Conservation (phyloP, 2,113 vertebrate species). For the Bothrops jararaca region DNA sequence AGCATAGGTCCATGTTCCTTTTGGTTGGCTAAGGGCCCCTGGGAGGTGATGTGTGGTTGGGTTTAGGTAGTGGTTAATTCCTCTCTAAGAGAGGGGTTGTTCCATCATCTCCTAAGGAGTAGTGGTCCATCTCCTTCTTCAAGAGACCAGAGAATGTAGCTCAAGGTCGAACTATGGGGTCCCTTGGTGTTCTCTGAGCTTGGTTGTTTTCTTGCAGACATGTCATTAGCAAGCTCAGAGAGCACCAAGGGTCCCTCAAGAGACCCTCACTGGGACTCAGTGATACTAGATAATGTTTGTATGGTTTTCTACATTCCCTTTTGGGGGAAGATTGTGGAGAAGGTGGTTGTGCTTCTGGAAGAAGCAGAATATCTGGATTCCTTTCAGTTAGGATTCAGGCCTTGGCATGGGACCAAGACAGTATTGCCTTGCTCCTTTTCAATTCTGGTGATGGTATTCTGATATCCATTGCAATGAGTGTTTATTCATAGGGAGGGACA, state of each 20-base stretch:
- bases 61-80: not conserved
- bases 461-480: not conserved
- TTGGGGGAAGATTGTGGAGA: not conserved
- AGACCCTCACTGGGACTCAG: not conserved
- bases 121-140: not conserved
- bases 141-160: not conserved
- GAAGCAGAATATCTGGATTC: not conserved
- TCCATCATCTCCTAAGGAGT: not conserved
- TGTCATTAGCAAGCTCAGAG: not conserved
- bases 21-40: not conserved
- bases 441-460: not conserved
- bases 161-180: not conserved
- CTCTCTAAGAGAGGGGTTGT: not conserved
- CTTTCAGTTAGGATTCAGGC: not conserved
- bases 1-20: not conserved
- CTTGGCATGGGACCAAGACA: not conserved
- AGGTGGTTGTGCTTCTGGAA: not conserved
- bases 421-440: not conserved
- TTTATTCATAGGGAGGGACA: not conserved
- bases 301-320: not conserved
- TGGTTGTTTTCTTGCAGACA: not conserved
- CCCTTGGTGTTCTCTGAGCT: not conserved
- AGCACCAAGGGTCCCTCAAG: not conserved
- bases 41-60: not conserved
- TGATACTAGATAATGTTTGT: not conserved